These are phyloP conservation scores for Symphodus melops DNA, from an alignment of 2,113 vertebrate species.

Conservation along the genomic window DNA sequence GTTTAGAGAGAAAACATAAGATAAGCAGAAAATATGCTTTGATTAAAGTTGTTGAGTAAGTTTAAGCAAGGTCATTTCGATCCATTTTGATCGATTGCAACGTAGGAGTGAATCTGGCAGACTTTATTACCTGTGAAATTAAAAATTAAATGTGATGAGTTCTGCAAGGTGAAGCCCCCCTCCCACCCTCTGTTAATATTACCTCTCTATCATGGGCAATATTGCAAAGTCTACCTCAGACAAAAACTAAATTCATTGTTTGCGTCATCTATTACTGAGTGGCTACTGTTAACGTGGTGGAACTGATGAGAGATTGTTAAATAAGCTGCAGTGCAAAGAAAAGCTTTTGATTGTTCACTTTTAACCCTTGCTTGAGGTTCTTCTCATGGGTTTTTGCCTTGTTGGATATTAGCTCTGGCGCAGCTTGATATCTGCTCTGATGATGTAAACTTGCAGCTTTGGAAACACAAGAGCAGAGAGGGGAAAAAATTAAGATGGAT, in stretches of 20 bases:
- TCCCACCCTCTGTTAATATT: slow-evolving; percentile 31
- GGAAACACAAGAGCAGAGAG: slow-evolving; percentile 22
- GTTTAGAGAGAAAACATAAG: slow-evolving; percentile 49
- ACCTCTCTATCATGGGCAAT: slow-evolving; percentile 58
- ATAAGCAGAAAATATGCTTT: slow-evolving; percentile 44
- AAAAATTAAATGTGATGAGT: slow-evolving; percentile 76
- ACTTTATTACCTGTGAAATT: slow-evolving; percentile 76
- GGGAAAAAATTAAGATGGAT: slow-evolving; percentile 2
- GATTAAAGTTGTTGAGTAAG: slow-evolving; percentile 37
- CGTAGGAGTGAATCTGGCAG: slow-evolving; percentile 47
- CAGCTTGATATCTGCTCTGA: slow-evolving; percentile 41
- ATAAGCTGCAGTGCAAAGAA: slow-evolving; percentile 8
- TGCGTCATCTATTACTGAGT: slow-evolving; percentile 9
- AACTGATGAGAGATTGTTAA: slow-evolving; percentile 44
- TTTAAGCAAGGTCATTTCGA: slow-evolving; percentile 56
- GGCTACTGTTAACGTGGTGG: slow-evolving; percentile 20
- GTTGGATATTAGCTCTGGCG: slow-evolving; percentile 14
- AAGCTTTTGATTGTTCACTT: slow-evolving; percentile 42
- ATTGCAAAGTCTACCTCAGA: slow-evolving; percentile 17
- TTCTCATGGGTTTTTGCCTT: slow-evolving; percentile 16
- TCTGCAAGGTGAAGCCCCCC: slow-evolving; percentile 55
- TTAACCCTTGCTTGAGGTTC: slow-evolving; percentile 55
- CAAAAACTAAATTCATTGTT: slow-evolving; percentile 18
- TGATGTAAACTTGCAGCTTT: slow-evolving; percentile 50
- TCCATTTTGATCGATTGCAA: slow-evolving; percentile 69